Percentiles rank a stretch among this genome's conserved stretches.
Conservation (phyloP, 2,113 vertebrate genomes). For the Xiphophorus couchianus region DNA sequence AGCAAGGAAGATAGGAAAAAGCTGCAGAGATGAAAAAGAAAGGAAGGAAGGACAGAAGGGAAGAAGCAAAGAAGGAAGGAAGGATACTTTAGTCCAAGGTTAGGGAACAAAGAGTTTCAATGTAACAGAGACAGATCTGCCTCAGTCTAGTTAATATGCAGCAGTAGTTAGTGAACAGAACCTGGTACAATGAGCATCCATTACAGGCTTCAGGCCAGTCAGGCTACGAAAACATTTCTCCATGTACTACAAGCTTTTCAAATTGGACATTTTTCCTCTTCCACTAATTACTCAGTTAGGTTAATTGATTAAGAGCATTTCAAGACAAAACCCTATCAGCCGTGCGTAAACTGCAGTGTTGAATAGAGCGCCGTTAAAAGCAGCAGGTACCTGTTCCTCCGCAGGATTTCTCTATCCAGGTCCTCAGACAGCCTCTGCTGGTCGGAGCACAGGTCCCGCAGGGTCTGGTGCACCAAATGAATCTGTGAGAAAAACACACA, state of each 20-base stretch:
- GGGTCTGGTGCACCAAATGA: conserved; percentile 88
- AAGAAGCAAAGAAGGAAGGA: background rate
- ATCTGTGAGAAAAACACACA: conserved; percentile 74
- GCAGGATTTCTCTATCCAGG: conserved; percentile 86
- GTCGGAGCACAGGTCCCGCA: conserved; percentile 89
- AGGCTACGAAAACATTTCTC: background rate
- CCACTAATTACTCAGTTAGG: background rate
- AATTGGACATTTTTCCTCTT: background rate
- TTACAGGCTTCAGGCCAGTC: background rate
- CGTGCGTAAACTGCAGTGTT: background rate
- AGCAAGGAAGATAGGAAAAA: background rate
- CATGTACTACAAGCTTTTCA: background rate
- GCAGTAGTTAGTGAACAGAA: background rate
- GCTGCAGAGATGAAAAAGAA: background rate
- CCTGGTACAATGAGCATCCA: background rate
- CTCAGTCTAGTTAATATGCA: background rate
- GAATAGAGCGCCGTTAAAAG: background rate
- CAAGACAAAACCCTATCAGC: background rate
- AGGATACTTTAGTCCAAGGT: no score
- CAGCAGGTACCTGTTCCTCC: conserved; percentile 85
- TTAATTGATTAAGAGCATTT: background rate
- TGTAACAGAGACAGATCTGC: background rate
- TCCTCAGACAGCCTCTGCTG: conserved; percentile 88
- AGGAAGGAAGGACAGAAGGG: background rate
- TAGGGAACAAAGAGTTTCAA: background rate